Evolutionary conservation across 1,140 invertebrate genomes (phyloP).

Genomic region (Drosophila equinoxialis): DNA sequence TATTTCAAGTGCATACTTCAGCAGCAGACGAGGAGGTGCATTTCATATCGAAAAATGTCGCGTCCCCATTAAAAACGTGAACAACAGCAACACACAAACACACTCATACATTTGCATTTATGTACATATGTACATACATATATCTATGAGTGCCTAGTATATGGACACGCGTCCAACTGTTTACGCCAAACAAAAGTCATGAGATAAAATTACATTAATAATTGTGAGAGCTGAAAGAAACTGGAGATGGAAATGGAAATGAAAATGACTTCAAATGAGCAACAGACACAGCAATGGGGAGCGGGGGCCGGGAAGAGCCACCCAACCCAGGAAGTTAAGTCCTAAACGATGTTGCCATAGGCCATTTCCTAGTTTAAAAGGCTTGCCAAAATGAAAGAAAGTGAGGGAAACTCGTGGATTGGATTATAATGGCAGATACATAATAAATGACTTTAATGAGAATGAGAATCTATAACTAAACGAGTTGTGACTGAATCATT

Average conservation of each 20-base stretch:
- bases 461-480: too few species aligned
- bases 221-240: conserved; percentile 29
- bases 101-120: conserved; percentile 25
- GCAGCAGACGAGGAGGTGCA: conserved; percentile 16
- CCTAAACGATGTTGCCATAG: conserved; percentile 69
- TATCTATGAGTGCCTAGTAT: not conserved
- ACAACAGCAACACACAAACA: not conserved
- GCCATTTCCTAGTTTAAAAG: conserved; percentile 45
- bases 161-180: conserved; percentile 53
- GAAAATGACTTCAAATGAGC: conserved; percentile 4
- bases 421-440: too few species aligned
- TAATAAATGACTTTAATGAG: too few species aligned
- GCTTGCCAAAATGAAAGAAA: not conserved
- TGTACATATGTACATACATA: conserved; percentile 3
- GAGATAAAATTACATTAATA: conserved; percentile 80
- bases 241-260: not conserved
- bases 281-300: not conserved
- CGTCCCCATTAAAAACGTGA: conserved; percentile 25
- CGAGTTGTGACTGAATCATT: too few species aligned
- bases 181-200: conserved; percentile 74
- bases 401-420: too few species aligned
- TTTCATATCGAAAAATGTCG: conserved; percentile 24
- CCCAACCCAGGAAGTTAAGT: conserved; percentile 40
- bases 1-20: conserved; percentile 17
- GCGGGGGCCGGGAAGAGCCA: not conserved